phyloP scores from a whole-genome alignment of 2,797 vertebrate genomes.

The Pseudochirops cupreus region DNA sequence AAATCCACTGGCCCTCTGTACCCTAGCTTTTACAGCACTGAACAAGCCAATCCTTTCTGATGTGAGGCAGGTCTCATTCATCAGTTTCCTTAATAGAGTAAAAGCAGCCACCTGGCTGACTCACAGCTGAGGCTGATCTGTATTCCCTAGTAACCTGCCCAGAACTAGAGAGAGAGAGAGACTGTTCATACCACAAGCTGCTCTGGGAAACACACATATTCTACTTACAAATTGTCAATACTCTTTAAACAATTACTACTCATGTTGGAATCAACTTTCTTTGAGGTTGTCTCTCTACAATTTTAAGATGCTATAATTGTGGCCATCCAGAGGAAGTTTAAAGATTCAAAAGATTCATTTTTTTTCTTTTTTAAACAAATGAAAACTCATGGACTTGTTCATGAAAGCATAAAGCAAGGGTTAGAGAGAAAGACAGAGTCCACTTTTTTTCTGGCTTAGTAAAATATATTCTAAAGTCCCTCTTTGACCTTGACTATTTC shows the following conservation, averaged over 20 bases:
- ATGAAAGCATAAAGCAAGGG: background rate
- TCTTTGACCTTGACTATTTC: constrained; percentile 29
- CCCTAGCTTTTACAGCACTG: constrained; percentile 26
- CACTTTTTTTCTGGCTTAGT: constrained; percentile 5
- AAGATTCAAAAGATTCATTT: background rate
- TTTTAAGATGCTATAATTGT: background rate
- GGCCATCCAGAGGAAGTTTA: background rate
- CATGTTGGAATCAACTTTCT: background rate
- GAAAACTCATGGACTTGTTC: background rate
- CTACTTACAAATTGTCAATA: background rate
- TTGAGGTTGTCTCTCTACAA: background rate
- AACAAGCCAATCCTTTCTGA: constrained; percentile 40
- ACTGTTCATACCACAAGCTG: background rate
- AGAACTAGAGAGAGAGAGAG: background rate
- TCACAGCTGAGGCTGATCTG: background rate
- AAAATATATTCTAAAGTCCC: background rate
- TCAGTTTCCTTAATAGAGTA: constrained; percentile 14
- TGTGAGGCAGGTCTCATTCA: constrained; percentile 6
- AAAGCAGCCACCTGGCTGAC: background rate
- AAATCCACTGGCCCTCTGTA: constrained; percentile 34
- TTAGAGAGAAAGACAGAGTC: constrained; percentile 20
- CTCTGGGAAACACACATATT: background rate
- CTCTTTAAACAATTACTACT: constrained; percentile 10
- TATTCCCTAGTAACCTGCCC: background rate
- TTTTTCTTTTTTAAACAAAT: constrained; percentile 24